Base-by-base conservation (phyloP, 30 jellyfish, hydroid and myxozoan genomes). In the Aurelia coerulea region DNA sequence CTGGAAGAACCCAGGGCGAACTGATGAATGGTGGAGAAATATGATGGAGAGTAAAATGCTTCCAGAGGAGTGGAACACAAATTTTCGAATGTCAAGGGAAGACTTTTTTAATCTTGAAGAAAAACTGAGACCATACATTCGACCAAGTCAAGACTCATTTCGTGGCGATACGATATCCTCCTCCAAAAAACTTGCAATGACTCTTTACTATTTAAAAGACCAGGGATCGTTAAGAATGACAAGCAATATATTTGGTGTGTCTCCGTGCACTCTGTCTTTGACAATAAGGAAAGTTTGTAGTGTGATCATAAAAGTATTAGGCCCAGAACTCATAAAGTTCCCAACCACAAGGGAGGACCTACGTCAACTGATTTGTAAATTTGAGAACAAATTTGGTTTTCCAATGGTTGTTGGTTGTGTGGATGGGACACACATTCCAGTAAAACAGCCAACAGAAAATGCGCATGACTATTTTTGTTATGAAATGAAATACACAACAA, bases 401-500 rank as follows among this genome's bases (percentile, higher is more conserved):
- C 96, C 80, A n/a, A 37, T 37, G 49, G 5, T 37, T 37, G 49
- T 37, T 37, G 49, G 49, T 2, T 37, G 49, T 37, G 49, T 90
- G 31, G 91, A 90, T 83, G 96, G 97, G 34, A 90, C 97, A 17
- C 97, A 83, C 63, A 76, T 90, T 16, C 89, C 92, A 58, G 29
- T 23, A 23, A 23, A 23, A 23, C 29, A 23, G 29, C 97, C 94
- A 17, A 41, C n/a, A 10, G 97, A 90, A 63, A 90, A 85, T 90
- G 77, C 92, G 49, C 97, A 90, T 58, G 96, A 90, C 68, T 90
- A 49, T 54, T 82, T 90, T 59, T 70, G 96, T 51, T 90, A 75
- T 46, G 84, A 90, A 81, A 82, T 82, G 96, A 82, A 82, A 62
- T 83, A 81, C 62, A 41, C 92, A 13, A 5, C 83, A 16, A 90